These are phyloP conservation scores for Aurelia sp. DNA, from an alignment of 30 jellyfish, hydroid and myxozoan genomes.

Conservation along the genomic window DNA sequence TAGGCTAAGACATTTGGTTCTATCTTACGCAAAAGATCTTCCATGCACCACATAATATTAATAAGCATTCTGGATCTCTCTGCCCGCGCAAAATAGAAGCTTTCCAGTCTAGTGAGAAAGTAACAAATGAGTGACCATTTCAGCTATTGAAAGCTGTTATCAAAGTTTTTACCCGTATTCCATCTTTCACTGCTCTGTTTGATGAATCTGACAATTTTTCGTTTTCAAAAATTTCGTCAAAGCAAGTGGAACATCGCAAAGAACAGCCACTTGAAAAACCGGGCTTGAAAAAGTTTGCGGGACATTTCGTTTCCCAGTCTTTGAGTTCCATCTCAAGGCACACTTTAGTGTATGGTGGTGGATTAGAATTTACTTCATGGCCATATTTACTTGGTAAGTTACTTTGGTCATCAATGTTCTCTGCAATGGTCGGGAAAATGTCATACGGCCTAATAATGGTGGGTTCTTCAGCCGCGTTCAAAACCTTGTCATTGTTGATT, in stretches of 20 bases:
- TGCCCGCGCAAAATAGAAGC: too few species aligned
- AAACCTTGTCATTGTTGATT: neutral
- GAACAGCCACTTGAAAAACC: conserved; percentile 1
- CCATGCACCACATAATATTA: too few species aligned
- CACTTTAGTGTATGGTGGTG: conserved; percentile 79
- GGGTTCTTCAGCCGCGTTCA: neutral
- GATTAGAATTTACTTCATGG: conserved; percentile 31
- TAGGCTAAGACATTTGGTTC: too few species aligned
- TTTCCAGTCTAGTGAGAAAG: too few species aligned
- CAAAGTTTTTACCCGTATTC: conserved; percentile 51
- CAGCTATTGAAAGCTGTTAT: too few species aligned
- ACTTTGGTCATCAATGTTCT: neutral
- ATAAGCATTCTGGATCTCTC: too few species aligned
- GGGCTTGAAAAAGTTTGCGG: conserved; percentile 46
- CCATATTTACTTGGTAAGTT: neutral
- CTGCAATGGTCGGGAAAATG: neutral
- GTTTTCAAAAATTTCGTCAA: conserved; percentile 65
- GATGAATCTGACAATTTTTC: conserved; percentile 45
- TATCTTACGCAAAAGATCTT: too few species aligned
- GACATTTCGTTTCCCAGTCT: conserved; percentile 81
- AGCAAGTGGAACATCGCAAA: conserved; percentile 84
- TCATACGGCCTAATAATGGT: neutral
- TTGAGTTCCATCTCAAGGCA: conserved; percentile 53
- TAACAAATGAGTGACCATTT: too few species aligned
- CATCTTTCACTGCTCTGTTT: conserved; percentile 72